These are phyloP conservation scores for Ictidomys tridecemlineatus DNA, from an alignment of 2,113 vertebrate genomes.

Conservation along the genomic window DNA sequence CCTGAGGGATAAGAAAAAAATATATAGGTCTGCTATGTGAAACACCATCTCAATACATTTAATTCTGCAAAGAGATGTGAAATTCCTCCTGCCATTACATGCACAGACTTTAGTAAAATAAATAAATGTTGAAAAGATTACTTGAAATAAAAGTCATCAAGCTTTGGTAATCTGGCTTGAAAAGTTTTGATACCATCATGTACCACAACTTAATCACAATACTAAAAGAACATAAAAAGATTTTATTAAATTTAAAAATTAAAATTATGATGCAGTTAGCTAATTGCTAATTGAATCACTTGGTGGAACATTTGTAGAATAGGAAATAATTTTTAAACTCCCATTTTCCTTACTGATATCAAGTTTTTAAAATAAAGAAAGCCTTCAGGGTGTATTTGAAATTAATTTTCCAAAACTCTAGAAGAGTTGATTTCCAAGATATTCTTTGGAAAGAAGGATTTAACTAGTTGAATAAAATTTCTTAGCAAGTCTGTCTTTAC, in stretches of 20 bases:
- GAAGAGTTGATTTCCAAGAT: not conserved
- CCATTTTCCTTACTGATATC: not conserved
- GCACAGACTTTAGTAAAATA: conserved; percentile 37
- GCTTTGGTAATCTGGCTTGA: not conserved
- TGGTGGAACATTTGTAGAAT: not conserved
- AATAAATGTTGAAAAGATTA: not conserved
- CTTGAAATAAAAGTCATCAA: conserved; percentile 20
- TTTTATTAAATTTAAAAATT: not conserved
- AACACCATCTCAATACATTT: conserved; percentile 56
- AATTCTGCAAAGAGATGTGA: conserved; percentile 64
- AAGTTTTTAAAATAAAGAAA: conserved; percentile 39
- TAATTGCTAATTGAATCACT: not conserved
- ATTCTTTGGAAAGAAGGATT: not conserved
- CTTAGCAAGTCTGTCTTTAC: not conserved
- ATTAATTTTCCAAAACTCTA: not conserved
- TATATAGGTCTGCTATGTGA: conserved; percentile 36
- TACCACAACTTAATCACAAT: not conserved
- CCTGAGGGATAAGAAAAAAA: conserved; percentile 18
- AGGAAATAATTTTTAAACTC: not conserved
- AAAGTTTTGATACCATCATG: not conserved
- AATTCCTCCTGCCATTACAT: conserved; percentile 57
- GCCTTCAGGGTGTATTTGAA: not conserved
- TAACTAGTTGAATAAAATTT: not conserved
- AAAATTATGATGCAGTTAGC: not conserved
- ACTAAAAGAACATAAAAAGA: not conserved